Conservation (phyloP, 2,113 vertebrate genomes). For the Rhinichthys klamathensis region DNA sequence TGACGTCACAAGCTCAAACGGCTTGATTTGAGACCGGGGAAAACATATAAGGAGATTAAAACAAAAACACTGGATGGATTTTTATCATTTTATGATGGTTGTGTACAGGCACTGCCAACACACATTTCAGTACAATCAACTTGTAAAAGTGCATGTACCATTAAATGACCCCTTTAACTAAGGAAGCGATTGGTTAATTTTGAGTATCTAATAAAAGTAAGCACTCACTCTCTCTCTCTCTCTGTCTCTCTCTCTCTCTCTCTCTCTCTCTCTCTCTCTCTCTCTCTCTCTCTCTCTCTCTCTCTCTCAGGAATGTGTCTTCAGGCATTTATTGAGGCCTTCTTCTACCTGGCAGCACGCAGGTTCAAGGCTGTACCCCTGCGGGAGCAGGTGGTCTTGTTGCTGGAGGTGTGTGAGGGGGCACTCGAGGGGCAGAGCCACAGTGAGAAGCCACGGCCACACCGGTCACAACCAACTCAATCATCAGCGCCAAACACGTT, state of each 20-base stretch:
- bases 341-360: constrained; percentile 87
- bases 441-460: constrained; percentile 44
- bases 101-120: too few species aligned
- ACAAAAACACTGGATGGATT: too few species aligned
- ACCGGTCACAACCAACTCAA: constrained; percentile 16
- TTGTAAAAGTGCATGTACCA: too few species aligned
- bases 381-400: constrained; percentile 79
- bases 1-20: too few species aligned
- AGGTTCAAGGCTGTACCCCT: constrained; percentile 82
- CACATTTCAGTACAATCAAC: too few species aligned
- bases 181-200: not conserved
- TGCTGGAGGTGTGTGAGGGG: constrained; percentile 85
- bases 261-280: not conserved
- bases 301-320: constrained; percentile 87
- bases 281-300: constrained; percentile 33
- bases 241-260: constrained; percentile 42
- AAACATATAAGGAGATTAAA: too few species aligned
- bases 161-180: too few species aligned
- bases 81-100: too few species aligned
- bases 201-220: not conserved
- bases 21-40: too few species aligned
- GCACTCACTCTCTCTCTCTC: not conserved
- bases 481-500: constrained; percentile 51
- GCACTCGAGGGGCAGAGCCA: constrained; percentile 76
- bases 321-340: constrained; percentile 91